Conservation (phyloP, 1,140 invertebrate genomes). For the Delia radicum region DNA sequence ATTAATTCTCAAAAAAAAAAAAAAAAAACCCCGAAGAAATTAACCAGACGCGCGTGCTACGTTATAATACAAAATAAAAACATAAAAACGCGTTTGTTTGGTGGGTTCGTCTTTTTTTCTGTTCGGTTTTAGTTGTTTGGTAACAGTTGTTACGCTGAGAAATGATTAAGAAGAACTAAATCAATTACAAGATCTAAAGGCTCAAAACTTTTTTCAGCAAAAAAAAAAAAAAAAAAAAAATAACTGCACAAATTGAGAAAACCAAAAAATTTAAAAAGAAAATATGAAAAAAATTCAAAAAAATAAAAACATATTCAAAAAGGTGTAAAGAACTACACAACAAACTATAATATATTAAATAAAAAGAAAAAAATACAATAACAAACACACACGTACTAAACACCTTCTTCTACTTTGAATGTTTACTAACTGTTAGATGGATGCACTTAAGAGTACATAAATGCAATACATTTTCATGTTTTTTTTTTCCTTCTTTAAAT, state of each 20-base stretch:
- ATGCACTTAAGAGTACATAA: too few species aligned
- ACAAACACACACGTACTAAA: neutral
- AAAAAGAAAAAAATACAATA: neutral
- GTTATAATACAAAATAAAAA: neutral
- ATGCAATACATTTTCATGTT: neutral
- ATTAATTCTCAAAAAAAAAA: neutral
- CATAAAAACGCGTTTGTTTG: neutral
- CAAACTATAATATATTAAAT: slow-evolving; percentile 20
- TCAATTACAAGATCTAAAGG: slow-evolving; percentile 23
- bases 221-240: neutral
- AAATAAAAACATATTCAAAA: neutral
- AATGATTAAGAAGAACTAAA: slow-evolving; percentile 23
- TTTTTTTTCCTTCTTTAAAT: neutral
- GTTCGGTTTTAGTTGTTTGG: slow-evolving; percentile 1
- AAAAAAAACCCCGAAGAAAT: neutral
- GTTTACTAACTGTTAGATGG: neutral
- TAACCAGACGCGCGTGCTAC: neutral
- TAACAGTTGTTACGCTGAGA: slow-evolving; percentile 17
- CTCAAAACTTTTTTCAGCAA: slow-evolving; percentile 13
- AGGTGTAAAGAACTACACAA: slow-evolving; percentile 21
- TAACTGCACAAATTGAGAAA: neutral
- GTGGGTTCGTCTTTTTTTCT: neutral
- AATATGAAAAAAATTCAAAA: slow-evolving; percentile 1
- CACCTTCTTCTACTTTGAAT: neutral
- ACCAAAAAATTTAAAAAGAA: slow-evolving; percentile 9